Conservation (phyloP, 1,140 invertebrate species). For the Berghia stephanieae region DNA sequence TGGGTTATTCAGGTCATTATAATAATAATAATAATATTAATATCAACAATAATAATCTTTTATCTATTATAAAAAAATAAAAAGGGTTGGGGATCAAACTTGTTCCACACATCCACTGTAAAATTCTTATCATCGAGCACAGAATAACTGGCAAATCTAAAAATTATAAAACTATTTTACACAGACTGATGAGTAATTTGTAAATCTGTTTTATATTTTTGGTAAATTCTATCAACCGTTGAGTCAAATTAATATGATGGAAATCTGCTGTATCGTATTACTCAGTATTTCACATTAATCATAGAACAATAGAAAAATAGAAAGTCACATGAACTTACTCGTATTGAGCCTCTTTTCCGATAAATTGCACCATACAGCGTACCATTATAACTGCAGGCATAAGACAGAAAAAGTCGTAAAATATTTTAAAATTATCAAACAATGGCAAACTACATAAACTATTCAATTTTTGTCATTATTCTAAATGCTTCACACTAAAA, state of each 20-base stretch:
- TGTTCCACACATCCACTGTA: too few species aligned
- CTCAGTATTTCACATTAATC: not conserved
- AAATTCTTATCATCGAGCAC: too few species aligned
- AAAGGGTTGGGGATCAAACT: too few species aligned
- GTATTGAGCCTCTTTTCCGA: conserved; percentile 86
- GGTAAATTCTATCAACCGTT: too few species aligned
- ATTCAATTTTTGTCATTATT: not conserved
- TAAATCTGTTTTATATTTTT: too few species aligned
- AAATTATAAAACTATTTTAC: too few species aligned
- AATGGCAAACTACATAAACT: not conserved
- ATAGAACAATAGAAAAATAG: not conserved
- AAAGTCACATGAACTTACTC: conserved; percentile 72
- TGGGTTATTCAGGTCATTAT: too few species aligned
- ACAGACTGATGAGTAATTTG: too few species aligned
- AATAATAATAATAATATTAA: too few species aligned
- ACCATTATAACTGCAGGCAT: conserved; percentile 69
- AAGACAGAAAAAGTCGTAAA: conserved; percentile 70
- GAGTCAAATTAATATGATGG: not conserved
- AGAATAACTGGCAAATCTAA: too few species aligned
- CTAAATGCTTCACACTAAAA: not conserved
- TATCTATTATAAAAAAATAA: too few species aligned
- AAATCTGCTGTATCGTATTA: not conserved
- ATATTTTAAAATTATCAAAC: not conserved
- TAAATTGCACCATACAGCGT: conserved; percentile 92
- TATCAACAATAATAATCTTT: too few species aligned